Base-by-base conservation (phyloP, 2,888 invertebrate species). In the Trichopoda pennipes region DNA sequence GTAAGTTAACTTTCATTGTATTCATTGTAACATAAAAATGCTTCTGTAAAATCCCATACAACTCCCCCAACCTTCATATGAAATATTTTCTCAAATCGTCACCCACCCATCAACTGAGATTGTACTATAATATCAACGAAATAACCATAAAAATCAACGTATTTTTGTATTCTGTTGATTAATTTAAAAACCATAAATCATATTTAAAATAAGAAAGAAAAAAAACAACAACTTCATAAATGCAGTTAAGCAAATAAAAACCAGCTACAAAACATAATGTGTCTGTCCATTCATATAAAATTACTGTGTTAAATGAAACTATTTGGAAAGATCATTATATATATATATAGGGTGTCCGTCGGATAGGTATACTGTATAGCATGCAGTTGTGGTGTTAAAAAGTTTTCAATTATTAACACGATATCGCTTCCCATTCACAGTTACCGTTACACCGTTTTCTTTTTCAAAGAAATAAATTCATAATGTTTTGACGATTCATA, bases 111-210 rank as follows among this genome's bases (percentile, higher is more conserved):
- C 63, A 75, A 68, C 55, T 35, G 63, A 47, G 63, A 47, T 64
- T 80, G 68, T 66, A 51, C 73, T 56, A 1, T 6, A 44, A 61
- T 61, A 35, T 61, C 21, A 42, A 38, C 21, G 17, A 19, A 23
- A 42, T 47, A 16, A 23, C n/a, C 7, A 8, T 28, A 28, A 47
- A 23, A 21, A n/a, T 47, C 44, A 23, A 35, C 14, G 44, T n/a
- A 16, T 44, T 10, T 21, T 8, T n/a, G 23, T 14, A 44, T 47
- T 19, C 68, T 61, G 79, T 68, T 69, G 72, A 73, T 74, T 74
- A 80, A 80, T 80, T 80, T 80, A 80, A 80, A 80, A 80, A 14
- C 79, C 79, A 80, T 80, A 80, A 80, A 80, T 80, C 79, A 74
- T 80, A 74, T 80, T 80, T 80, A 80, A 80, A 68, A 42, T 3